Conservation (phyloP, 2,113 vertebrate species). For the Aegotheles bennettii region DNA sequence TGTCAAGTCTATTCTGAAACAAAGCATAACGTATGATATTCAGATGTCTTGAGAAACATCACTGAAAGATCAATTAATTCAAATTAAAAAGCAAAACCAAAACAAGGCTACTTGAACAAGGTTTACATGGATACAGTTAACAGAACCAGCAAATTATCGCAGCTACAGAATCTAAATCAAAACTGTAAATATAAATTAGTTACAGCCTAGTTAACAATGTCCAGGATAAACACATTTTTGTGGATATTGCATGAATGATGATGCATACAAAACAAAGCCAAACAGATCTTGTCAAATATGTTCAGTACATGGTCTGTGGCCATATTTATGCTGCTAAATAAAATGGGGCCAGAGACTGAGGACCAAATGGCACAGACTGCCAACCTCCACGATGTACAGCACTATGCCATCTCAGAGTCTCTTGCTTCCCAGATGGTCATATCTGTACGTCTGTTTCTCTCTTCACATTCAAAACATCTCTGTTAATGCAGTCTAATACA, state of each 20-base stretch:
- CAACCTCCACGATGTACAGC: background rate
- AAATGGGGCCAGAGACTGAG: background rate
- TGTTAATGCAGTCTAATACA: background rate
- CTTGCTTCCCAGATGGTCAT: background rate
- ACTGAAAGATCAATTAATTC: background rate
- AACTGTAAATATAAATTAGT: background rate
- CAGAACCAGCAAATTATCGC: background rate
- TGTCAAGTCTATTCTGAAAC: background rate
- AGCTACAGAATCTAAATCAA: background rate
- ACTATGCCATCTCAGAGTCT: background rate
- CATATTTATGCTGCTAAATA: background rate
- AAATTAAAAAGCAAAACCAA: background rate
- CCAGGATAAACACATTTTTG: background rate
- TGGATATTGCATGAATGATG: background rate
- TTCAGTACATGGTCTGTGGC: background rate
- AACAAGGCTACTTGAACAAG: background rate
- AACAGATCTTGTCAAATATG: background rate
- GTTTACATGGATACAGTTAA: background rate
- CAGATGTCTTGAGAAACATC: background rate
- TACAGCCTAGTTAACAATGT: background rate
- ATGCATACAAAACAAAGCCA: background rate
- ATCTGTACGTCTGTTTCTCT: background rate
- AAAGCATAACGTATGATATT: background rate
- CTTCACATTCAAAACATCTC: background rate
- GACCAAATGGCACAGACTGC: background rate